Base-by-base conservation (phyloP, 2,888 invertebrate genomes). In the Tenthredo mesomela region DNA sequence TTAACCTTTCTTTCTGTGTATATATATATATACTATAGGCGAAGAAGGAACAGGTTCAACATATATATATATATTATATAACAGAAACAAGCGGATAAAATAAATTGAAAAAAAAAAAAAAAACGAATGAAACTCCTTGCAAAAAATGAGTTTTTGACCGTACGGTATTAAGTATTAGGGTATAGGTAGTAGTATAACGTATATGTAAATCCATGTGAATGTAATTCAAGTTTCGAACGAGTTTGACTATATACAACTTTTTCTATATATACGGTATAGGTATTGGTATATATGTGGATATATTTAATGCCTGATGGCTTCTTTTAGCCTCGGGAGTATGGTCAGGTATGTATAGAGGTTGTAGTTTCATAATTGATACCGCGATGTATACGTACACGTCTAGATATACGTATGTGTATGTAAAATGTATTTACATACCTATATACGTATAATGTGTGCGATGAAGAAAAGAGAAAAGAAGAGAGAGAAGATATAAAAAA, bases 201-300 rank as follows among this genome's bases (percentile, higher is more conserved):
- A n/a, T 54, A n/a, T 50, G 50, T 50, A n/a, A 50, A 50, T 50
- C 4, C 50, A 50, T 50, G 50, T 50, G 18, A 18, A 50, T 50
- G 71, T 71, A 33, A 71, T 71, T 71, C 18, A 40, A 40, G 71
- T n/a, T 71, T 18, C 37, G 71, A n/a, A n/a, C 71, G 71, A 40
- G 71, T 71, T 33, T 40, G 37, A 71, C 67, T 67, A 15, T 67
- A 15, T 67, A 67, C 18, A 67, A 67, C 67, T 29, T 25, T 67
- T 54, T 54, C n/a, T n/a, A 54, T 54, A 54, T n/a, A 54, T 54
- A 54, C 54, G n/a, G 18, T 54, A n/a, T 54, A 25, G 25, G 25
- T 21, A 6, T 61, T n/a, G n/a, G 21, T 25, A 10, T 33, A 33
- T 33, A 61, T 7, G 61, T 61, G 25, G 10, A 10, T 61, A 61